Conservation (phyloP, 2,888 invertebrate species). For the Agrochola lota region DNA sequence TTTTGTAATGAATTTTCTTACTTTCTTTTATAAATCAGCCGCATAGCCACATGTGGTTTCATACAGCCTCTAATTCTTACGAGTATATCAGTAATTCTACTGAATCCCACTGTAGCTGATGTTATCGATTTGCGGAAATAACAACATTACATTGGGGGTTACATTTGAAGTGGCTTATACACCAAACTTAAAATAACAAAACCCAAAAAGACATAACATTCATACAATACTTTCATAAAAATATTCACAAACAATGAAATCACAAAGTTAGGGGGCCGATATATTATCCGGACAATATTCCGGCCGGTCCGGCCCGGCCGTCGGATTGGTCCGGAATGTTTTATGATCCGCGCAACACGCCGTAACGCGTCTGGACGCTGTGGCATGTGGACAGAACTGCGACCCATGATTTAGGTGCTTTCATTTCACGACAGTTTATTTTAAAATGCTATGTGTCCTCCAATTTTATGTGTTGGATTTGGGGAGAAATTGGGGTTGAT, state of each 20-base stretch:
- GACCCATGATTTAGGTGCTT: constrained; percentile 83
- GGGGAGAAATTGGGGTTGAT: neutral
- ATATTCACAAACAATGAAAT: constrained; percentile 72
- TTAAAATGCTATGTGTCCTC: constrained; percentile 66
- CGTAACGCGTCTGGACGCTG: constrained; percentile 77
- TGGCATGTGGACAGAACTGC: constrained; percentile 86
- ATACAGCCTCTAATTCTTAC: too few species aligned
- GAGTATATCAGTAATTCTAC: too few species aligned
- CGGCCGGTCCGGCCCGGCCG: constrained; percentile 62
- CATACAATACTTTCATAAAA: constrained; percentile 49
- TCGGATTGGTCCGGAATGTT: constrained; percentile 78
- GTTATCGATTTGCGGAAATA: too few species aligned
- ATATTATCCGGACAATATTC: constrained; percentile 70
- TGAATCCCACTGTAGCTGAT: too few species aligned
- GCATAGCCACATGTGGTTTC: too few species aligned
- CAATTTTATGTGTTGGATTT: constrained; percentile 56
- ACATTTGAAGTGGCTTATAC: too few species aligned
- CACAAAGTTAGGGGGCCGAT: constrained; percentile 68
- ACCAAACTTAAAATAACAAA: constrained; percentile 20
- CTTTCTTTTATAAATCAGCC: too few species aligned
- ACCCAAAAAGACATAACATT: constrained; percentile 10
- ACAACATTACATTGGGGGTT: too few species aligned
- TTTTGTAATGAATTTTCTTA: too few species aligned
- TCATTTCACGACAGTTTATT: constrained; percentile 83
- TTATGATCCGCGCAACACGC: constrained; percentile 81